These are phyloP conservation scores for Antechinus flavipes DNA, from an alignment of 2,113 vertebrate genomes.

Conservation along the genomic window DNA sequence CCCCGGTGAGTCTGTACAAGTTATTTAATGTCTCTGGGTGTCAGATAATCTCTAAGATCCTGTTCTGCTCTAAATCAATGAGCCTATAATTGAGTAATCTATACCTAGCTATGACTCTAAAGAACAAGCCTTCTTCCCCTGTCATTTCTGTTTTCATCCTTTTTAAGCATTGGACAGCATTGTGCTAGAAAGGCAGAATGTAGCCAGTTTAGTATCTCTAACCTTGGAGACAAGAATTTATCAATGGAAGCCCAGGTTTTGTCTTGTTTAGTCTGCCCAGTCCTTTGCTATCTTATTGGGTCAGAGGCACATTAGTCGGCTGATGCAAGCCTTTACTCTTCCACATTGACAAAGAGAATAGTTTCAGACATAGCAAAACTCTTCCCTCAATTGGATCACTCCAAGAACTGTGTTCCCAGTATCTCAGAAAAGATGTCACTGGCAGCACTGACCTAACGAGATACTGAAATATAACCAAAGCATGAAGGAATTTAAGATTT, in stretches of 20 bases:
- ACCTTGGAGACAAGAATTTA: constrained; percentile 19
- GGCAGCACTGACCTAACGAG: neutral
- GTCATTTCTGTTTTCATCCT: neutral
- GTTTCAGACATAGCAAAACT: neutral
- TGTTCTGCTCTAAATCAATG: neutral
- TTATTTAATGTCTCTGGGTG: neutral
- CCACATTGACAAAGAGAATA: constrained; percentile 58
- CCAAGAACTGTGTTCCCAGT: neutral
- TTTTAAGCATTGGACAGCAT: neutral
- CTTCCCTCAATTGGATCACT: neutral
- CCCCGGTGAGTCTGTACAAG: neutral
- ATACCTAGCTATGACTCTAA: neutral
- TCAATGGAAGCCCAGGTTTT: constrained; percentile 42
- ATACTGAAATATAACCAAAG: neutral
- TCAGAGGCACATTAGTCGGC: neutral
- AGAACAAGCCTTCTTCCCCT: neutral
- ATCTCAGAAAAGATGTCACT: neutral
- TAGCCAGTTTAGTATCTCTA: constrained; percentile 39
- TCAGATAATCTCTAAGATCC: neutral
- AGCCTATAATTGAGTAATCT: neutral
- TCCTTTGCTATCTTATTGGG: constrained; percentile 11
- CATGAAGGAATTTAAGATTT: neutral
- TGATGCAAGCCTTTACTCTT: constrained; percentile 36
- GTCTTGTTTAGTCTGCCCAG: constrained; percentile 55
- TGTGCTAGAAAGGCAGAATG: neutral